Evolutionary conservation across 2,888 invertebrate species (phyloP).

Genomic region (Syrphus vitripennis): DNA sequence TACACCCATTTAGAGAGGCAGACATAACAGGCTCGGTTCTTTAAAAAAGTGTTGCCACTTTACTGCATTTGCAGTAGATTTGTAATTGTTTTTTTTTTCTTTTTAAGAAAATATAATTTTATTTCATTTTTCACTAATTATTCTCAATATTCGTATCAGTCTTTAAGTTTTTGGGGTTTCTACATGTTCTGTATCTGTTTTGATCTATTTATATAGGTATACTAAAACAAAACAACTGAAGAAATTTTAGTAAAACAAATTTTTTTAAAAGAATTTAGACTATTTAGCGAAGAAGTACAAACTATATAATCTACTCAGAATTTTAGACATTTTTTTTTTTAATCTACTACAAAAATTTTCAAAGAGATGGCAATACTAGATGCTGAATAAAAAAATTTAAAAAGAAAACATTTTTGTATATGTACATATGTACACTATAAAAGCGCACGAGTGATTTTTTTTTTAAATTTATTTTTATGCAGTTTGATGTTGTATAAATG

Average conservation of each 20-base stretch:
- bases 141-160: no score
- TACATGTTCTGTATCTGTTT: no score
- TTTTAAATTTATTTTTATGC: slow-evolving; percentile 32
- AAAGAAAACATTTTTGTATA: no score
- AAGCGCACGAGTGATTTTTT: slow-evolving; percentile 10
- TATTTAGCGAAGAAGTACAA: no score
- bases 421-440: neutral
- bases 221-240: no score
- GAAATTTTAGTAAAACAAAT: no score
- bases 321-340: no score
- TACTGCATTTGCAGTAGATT: neutral
- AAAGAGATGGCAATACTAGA: neutral
- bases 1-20: slow-evolving; percentile 7
- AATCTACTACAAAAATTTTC: neutral
- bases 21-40: neutral
- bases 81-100: no score
- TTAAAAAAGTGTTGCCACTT: neutral
- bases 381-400: neutral
- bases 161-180: no score
- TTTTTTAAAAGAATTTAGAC: no score
- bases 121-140: neutral
- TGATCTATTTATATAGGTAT: no score
- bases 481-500: slow-evolving; percentile 7
- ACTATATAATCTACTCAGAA: no score
- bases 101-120: neutral